Evolutionary conservation across 2,113 vertebrate genomes (phyloP).

Genomic region (Ctenomys sociabilis): DNA sequence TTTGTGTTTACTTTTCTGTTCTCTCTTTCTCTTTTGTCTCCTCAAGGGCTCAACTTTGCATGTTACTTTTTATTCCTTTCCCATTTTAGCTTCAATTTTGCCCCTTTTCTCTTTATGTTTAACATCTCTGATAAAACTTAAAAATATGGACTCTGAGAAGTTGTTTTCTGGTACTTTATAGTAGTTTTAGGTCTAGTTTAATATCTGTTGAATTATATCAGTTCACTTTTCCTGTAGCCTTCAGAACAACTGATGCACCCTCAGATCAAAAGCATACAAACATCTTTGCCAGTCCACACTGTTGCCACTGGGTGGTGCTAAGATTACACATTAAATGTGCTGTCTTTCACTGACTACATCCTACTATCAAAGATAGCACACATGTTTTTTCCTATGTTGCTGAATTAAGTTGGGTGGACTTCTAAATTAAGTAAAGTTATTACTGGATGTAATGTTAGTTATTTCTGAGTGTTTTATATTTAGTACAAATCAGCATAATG

Average conservation of each 20-base stretch:
- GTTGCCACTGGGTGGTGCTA: constrained; percentile 73
- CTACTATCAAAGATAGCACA: neutral
- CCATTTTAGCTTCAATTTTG: neutral
- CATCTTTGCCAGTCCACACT: neutral
- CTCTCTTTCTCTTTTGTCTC: neutral
- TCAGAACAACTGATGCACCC: neutral
- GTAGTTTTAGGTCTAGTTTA: neutral
- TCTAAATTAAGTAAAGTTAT: constrained; percentile 3
- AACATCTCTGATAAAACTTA: neutral
- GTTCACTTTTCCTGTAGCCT: neutral
- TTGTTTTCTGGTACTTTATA: neutral
- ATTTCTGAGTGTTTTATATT: neutral
- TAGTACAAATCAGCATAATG: neutral
- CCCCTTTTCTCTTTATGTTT: neutral
- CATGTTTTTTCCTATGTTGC: neutral
- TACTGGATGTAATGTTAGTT: neutral
- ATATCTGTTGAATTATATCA: neutral
- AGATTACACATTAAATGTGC: constrained; percentile 3
- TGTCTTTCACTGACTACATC: neutral
- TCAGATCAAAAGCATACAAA: no score
- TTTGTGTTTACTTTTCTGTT: neutral
- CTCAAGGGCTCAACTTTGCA: neutral
- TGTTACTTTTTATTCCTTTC: neutral
- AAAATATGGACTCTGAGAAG: neutral
- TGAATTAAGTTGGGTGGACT: accelerated